Evolutionary conservation across 2,888 invertebrate genomes (phyloP), one percentile per base, ranked within the genome.

Genomic region (Nemurella pictetii): DNA sequence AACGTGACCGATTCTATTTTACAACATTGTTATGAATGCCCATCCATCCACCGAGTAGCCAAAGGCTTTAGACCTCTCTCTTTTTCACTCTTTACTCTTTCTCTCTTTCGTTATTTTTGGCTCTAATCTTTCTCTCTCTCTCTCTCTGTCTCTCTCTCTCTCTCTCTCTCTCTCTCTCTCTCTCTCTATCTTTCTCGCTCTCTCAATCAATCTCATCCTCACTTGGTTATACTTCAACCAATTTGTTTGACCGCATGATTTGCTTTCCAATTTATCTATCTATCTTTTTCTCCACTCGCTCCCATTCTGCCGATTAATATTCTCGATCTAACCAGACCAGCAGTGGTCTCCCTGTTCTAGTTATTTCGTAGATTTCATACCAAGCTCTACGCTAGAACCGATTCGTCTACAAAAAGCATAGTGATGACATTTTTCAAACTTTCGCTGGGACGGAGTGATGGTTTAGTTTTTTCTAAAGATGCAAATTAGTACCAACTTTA

Each of bases 181-280:
- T 20, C 9, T 55, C 55, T 55, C 20, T 55, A 20, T 32, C 32
- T 5, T 32, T n/a, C n/a, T n/a, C n/a, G n/a, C n/a, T n/a, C n/a
- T n/a, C n/a, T n/a, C n/a, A n/a, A n/a, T n/a, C n/a, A n/a, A n/a
- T n/a, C n/a, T n/a, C n/a, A n/a, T n/a, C n/a, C n/a, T n/a, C n/a
- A n/a, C 32, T 32, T 32, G 32, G 32, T 32, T 32, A n/a, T n/a
- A 32, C 32, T 32, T 32, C 32, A 5, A 32, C 32, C 32, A 3
- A 9, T 5, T 32, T 9, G 32, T 32, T 32, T 32, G 9, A 32
- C 3, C 9, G 32, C 32, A 32, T 32, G 32, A 4, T 73, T 87
- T 85, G 86, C 86, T 83, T 87, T 84, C 84, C 72, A 83, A n/a
- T 83, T 80, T 83, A 20, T 86, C 82, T 86, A 30, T 86, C 15